Percentiles rank a stretch among this genome's conserved stretches.
phyloP scores from a whole-genome alignment of 2,888 invertebrate species.

The Pecten maximus region DNA sequence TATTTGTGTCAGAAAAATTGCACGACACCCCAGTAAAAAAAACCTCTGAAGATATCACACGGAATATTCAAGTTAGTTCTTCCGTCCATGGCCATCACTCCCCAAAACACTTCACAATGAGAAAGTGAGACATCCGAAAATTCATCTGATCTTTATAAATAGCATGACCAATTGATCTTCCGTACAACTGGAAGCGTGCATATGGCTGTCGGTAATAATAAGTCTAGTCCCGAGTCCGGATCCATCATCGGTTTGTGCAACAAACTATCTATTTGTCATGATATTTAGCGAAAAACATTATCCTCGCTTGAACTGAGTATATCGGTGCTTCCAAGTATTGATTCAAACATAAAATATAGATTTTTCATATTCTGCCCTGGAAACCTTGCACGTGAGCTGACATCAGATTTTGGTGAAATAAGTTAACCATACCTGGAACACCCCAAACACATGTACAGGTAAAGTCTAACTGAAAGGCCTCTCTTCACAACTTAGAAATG shows the following conservation, averaged over 20 bases:
- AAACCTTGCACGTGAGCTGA: neutral
- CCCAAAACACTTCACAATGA: neutral
- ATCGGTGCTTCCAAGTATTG: too few species aligned
- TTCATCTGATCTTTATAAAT: neutral
- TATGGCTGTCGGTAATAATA: neutral
- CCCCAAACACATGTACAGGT: neutral
- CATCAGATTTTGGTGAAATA: neutral
- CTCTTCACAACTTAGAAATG: conserved; percentile 28
- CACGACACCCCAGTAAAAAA: neutral
- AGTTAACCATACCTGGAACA: neutral
- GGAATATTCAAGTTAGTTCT: neutral
- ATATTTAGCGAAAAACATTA: too few species aligned
- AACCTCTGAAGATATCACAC: neutral
- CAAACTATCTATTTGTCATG: too few species aligned
- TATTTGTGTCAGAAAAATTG: neutral
- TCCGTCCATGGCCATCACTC: neutral
- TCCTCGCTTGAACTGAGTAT: too few species aligned
- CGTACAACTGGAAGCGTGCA: neutral
- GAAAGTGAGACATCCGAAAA: neutral
- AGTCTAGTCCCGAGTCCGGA: too few species aligned
- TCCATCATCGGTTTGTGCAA: too few species aligned
- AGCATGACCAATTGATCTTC: neutral
- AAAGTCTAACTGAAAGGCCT: neutral
- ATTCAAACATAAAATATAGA: neutral
- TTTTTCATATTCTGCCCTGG: neutral